Conservation (phyloP, 2,797 vertebrate species). For the Gymnoscopelus microlampas region DNA sequence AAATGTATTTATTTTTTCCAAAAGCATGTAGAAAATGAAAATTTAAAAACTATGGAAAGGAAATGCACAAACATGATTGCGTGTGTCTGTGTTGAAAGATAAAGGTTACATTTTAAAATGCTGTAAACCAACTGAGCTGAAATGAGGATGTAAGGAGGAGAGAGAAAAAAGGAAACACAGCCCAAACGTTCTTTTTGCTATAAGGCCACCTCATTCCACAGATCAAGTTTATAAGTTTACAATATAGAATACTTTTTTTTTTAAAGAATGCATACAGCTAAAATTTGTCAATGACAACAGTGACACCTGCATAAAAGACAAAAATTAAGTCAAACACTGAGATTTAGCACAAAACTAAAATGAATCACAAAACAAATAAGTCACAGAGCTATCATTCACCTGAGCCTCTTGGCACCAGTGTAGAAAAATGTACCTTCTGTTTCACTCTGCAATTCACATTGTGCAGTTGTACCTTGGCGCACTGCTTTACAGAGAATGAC, state of each 20-base stretch:
- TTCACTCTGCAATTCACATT: slow-evolving; percentile 62
- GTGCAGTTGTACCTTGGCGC: slow-evolving; percentile 75
- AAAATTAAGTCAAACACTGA: slow-evolving; percentile 57
- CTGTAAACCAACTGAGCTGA: slow-evolving; percentile 57
- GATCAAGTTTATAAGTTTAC: slow-evolving; percentile 67
- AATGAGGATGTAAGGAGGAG: slow-evolving; percentile 52
- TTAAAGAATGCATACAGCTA: slow-evolving; percentile 68
- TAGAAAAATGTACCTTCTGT: slow-evolving; percentile 65
- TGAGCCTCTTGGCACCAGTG: slow-evolving; percentile 72
- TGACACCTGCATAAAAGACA: slow-evolving; percentile 54
- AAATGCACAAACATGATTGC: slow-evolving; percentile 72
- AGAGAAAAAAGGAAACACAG: slow-evolving; percentile 56
- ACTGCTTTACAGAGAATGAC: slow-evolving; percentile 62
- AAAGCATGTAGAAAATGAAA: slow-evolving; percentile 81
- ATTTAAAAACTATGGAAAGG: slow-evolving; percentile 46
- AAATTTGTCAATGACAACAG: slow-evolving; percentile 67
- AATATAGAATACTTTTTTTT: slow-evolving; percentile 66
- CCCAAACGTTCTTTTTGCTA: slow-evolving; percentile 70
- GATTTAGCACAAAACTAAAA: slow-evolving; percentile 64
- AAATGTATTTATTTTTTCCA: slow-evolving; percentile 67
- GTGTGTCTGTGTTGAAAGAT: slow-evolving; percentile 55
- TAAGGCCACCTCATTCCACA: slow-evolving; percentile 83
- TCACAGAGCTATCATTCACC: slow-evolving; percentile 70
- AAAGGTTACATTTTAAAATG: slow-evolving; percentile 61
- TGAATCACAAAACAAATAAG: slow-evolving; percentile 65